Base-by-base conservation (phyloP, 2,888 invertebrate genomes). In the Campoplex nolae region DNA sequence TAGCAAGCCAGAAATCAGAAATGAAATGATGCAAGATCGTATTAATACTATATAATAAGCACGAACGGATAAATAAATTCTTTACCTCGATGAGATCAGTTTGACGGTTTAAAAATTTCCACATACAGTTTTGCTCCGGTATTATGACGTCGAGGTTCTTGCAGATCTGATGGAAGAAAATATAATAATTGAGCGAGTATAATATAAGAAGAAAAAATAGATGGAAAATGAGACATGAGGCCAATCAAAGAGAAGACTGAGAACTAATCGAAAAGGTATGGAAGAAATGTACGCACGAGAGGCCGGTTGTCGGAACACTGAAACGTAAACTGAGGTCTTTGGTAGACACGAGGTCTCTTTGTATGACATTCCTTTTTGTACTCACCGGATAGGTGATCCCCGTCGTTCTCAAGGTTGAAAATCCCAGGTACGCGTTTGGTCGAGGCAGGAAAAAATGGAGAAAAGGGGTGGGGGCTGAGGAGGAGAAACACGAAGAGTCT, bases 291-390 rank as follows among this genome's bases (percentile, higher is more conserved):
- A 35, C 32, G 48, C 76, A 68, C 76, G 76, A 71, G 67, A 76
- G 23, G 23, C 84, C 80, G 83, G 76, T 70, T 84, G 81, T 74
- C 79, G 84, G 71, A 84, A 84, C 65, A 86, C 86, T 86, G 84
- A 35, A 58, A 68, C 54, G 67, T 58, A 58, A 58, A 62, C 79
- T 67, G 42, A 54, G 75, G 56, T 73, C 73, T 76, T 81, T 62
- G 70, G 71, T 51, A 78, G 18, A 75, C 67, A 80, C 67, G 56
- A 79, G 82, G 75, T 70, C 7, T 70, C 79, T 38, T 28, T 42
- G 28, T 54, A 23, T 48, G 38, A 74, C 73, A 74, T 65, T 81
- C 42, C 65, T 74, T 74, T 81, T 74, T 74, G 51, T 81, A 80
- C 76, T 76, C 76, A 71, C 70, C n/a, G 45, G 65, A 71, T 68